Percentiles rank a stretch among this genome's conserved stretches.
These are phyloP conservation scores for Prenolepis imparis DNA, from an alignment of 2,888 invertebrate genomes.

Conservation along the genomic window DNA sequence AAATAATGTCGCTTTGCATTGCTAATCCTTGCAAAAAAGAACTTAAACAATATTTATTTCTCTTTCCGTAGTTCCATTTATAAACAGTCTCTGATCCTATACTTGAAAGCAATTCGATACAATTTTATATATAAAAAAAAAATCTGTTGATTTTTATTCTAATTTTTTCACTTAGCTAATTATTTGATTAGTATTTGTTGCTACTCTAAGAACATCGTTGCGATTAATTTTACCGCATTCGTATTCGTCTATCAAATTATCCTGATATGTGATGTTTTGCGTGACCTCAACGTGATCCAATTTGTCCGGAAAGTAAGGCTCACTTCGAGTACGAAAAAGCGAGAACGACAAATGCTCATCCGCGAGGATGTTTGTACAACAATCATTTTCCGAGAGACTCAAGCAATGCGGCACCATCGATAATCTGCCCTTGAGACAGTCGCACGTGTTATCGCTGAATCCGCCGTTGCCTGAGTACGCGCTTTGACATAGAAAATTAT, in stretches of 20 bases:
- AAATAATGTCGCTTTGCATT: conserved; percentile 8
- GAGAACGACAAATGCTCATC: conserved; percentile 70
- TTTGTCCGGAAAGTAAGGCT: conserved; percentile 79
- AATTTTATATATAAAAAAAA: conserved; percentile 12
- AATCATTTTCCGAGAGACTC: conserved; percentile 73
- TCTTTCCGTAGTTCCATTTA: background rate
- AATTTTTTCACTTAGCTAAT: conserved; percentile 54
- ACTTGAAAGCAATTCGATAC: conserved; percentile 22
- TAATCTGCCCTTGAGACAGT: conserved; percentile 53
- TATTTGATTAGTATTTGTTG: conserved; percentile 56
- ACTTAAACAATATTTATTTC: conserved; percentile 11
- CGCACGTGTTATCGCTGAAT: conserved; percentile 38
- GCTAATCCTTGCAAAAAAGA: background rate
- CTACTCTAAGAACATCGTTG: conserved; percentile 63
- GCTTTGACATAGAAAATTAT: conserved; percentile 57
- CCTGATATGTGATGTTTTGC: conserved; percentile 82
- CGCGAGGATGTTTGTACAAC: conserved; percentile 63
- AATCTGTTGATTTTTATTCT: background rate
- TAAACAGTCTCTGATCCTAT: background rate
- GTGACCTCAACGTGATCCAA: conserved; percentile 81
- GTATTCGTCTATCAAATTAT: conserved; percentile 79
- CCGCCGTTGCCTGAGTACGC: conserved; percentile 31
- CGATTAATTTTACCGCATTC: conserved; percentile 67
- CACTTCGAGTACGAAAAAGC: conserved; percentile 81
- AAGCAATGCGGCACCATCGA: conserved; percentile 69